These are phyloP conservation scores for Dyspetes luteomarginatus DNA, from an alignment of 2,888 invertebrate species.

Conservation along the genomic window DNA sequence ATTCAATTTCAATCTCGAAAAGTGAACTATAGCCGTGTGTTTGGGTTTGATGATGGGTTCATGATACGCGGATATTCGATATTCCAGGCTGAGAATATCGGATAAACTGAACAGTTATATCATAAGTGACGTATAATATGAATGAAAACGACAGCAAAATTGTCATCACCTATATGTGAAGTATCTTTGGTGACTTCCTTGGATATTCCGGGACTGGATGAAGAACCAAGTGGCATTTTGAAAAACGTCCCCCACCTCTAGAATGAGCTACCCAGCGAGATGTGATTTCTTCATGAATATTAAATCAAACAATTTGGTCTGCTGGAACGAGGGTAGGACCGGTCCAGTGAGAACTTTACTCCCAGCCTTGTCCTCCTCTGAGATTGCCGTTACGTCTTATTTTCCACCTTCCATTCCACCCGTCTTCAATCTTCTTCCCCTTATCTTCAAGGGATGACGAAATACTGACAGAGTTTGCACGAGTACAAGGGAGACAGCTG, in stretches of 20 bases:
- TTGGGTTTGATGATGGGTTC: background rate
- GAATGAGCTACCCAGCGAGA: background rate
- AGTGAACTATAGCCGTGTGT: background rate
- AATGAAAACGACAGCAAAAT: background rate
- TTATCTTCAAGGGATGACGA: conserved; percentile 6
- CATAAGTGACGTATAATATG: background rate
- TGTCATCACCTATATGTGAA: background rate
- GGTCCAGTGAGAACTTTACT: conserved; percentile 6
- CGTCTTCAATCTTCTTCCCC: conserved; percentile 42
- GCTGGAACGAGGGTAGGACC: background rate
- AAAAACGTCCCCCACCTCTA: background rate
- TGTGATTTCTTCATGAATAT: conserved; percentile 62
- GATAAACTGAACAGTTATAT: background rate
- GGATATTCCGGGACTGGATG: too few species aligned
- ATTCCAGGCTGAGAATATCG: background rate
- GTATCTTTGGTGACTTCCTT: background rate
- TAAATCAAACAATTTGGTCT: conserved; percentile 56
- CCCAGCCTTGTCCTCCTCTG: background rate
- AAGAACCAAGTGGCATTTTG: background rate
- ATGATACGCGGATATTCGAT: background rate
- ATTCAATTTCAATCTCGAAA: background rate
- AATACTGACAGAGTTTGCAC: background rate
- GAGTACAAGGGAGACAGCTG: background rate
- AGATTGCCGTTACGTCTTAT: conserved; percentile 3
- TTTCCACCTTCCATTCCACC: conserved; percentile 24